phyloP scores from a whole-genome alignment of 2,888 invertebrate species.

The Stratiomys singularior region DNA sequence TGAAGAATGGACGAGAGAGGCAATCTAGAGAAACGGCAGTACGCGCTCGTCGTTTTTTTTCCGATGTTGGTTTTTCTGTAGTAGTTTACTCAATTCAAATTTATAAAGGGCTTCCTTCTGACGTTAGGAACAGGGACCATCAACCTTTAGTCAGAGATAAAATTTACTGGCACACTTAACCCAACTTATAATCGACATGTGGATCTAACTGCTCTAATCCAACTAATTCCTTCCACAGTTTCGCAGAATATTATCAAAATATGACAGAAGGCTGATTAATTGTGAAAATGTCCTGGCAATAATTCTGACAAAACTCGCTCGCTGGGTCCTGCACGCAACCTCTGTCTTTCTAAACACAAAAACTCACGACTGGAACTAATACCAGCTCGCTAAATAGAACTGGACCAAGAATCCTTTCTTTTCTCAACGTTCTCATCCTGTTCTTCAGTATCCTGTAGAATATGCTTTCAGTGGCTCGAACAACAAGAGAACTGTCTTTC shows the following conservation, averaged over 20 bases:
- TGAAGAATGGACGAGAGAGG: background rate
- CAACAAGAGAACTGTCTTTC: conserved; percentile 21
- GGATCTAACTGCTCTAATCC: no score
- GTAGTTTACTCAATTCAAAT: background rate
- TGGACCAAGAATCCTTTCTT: background rate
- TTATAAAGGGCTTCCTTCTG: no score
- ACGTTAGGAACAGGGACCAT: no score
- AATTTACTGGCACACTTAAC: no score
- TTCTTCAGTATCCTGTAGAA: background rate
- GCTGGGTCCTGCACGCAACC: background rate
- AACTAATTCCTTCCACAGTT: no score
- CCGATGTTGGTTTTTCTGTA: conserved; percentile 15
- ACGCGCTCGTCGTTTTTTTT: background rate
- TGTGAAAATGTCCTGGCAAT: no score
- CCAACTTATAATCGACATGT: no score
- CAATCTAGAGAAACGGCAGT: background rate
- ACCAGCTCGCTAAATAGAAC: background rate
- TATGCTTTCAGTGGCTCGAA: background rate
- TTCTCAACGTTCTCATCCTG: background rate
- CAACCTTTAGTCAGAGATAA: no score
- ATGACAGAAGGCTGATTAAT: no score
- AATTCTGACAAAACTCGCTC: background rate
- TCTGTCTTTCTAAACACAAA: background rate
- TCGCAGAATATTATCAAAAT: no score
- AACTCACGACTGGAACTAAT: background rate